These are phyloP conservation scores for Zosterops lateralis DNA, from an alignment of 2,113 vertebrate genomes.

Conservation along the genomic window DNA sequence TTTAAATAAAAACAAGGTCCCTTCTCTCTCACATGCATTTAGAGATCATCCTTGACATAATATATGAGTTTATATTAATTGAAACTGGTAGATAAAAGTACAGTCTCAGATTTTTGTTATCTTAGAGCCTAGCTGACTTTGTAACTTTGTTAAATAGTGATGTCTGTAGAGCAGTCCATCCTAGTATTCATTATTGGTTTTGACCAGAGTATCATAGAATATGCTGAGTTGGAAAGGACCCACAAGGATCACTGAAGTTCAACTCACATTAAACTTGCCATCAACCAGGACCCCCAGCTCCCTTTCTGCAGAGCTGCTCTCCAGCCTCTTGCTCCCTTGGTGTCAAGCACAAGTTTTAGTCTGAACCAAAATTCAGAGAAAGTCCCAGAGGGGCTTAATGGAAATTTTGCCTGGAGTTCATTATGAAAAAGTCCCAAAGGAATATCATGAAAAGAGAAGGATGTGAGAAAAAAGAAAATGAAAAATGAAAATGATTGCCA, in stretches of 20 bases:
- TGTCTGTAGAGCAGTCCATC: neutral
- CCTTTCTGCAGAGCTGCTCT: neutral
- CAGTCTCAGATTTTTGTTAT: neutral
- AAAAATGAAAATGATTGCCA: neutral
- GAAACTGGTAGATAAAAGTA: neutral
- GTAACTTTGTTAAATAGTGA: neutral
- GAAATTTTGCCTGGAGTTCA: neutral
- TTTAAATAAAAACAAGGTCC: neutral
- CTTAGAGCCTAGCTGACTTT: neutral
- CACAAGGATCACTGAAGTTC: neutral
- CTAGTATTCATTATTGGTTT: neutral
- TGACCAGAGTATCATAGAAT: neutral
- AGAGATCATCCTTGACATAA: neutral
- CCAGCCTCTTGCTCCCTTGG: rapidly evolving
- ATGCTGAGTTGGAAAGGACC: neutral
- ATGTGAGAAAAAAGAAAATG: neutral
- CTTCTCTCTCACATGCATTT: neutral
- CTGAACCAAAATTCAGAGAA: neutral
- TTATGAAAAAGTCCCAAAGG: neutral
- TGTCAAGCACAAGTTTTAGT: neutral
- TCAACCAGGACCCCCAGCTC: rapidly evolving
- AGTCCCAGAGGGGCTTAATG: neutral
- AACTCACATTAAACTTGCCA: rapidly evolving
- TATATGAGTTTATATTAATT: neutral
- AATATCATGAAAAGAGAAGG: neutral